These are phyloP conservation scores for Macroramphosus scolopax DNA, from an alignment of 2,797 vertebrate genomes.

Conservation along the genomic window DNA sequence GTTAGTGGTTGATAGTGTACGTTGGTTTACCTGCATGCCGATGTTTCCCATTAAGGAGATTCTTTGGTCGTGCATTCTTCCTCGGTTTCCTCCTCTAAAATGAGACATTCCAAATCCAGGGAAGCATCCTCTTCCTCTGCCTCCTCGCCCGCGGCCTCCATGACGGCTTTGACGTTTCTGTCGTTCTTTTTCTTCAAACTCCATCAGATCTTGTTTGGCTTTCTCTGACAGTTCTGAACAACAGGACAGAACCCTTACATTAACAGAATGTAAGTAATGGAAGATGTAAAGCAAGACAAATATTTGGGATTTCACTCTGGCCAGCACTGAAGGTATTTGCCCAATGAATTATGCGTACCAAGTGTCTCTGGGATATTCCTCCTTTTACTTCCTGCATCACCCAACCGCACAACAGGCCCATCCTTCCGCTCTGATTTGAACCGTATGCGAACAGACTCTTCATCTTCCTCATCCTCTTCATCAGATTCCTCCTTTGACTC, in stretches of 20 bases:
- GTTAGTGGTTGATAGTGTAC: constrained; percentile 10
- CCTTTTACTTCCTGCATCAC: constrained; percentile 87
- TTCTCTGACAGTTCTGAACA: constrained; percentile 92
- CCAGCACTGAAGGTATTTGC: too few species aligned
- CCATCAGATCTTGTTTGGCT: constrained; percentile 91
- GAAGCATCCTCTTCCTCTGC: constrained; percentile 72
- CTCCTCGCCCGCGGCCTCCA: constrained; percentile 75
- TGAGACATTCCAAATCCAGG: constrained; percentile 75
- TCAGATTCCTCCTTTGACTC: constrained; percentile 91
- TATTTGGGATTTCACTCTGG: too few species aligned
- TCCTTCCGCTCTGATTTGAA: constrained; percentile 97
- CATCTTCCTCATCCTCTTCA: constrained; percentile 91
- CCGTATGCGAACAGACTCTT: constrained; percentile 88
- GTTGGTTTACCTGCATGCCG: constrained; percentile 81
- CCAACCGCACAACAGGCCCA: constrained; percentile 87
- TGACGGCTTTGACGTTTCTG: constrained; percentile 87
- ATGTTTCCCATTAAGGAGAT: constrained; percentile 84
- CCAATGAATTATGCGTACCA: constrained; percentile 71
- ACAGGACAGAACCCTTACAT: not conserved
- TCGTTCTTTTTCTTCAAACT: constrained; percentile 91
- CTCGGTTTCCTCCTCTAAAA: constrained; percentile 83
- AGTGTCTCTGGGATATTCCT: constrained; percentile 97
- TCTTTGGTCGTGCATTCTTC: constrained; percentile 87
- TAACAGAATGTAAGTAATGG: not conserved
- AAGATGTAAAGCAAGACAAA: not conserved